Percentiles rank a stretch among this genome's conserved stretches.
These are phyloP conservation scores for Charanyca ferruginea DNA, from an alignment of 2,888 invertebrate species.

Conservation along the genomic window DNA sequence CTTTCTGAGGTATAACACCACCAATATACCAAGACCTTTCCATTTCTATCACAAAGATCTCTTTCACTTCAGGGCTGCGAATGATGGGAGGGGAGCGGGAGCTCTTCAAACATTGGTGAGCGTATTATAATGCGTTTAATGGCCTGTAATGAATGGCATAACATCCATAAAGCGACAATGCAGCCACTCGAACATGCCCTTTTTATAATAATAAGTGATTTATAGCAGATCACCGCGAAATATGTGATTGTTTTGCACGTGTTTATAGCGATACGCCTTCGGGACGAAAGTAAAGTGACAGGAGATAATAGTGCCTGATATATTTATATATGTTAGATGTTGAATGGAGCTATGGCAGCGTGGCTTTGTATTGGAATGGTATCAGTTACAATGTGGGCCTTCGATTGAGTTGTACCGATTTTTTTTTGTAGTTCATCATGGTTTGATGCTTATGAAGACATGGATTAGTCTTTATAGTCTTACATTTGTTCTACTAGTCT, in stretches of 20 bases:
- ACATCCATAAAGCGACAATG: constrained; percentile 91
- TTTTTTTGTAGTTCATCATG: not conserved
- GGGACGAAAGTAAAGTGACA: constrained; percentile 65
- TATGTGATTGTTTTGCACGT: constrained; percentile 87
- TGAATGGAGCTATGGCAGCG: constrained; percentile 60
- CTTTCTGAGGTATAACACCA: constrained; percentile 82
- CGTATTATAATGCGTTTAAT: constrained; percentile 89
- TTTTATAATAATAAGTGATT: constrained; percentile 89
- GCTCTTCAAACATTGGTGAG: constrained; percentile 75
- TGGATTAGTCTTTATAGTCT: not conserved
- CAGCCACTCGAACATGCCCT: constrained; percentile 88
- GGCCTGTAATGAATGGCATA: constrained; percentile 91
- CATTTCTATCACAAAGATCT: constrained; percentile 73
- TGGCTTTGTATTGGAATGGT: constrained; percentile 39
- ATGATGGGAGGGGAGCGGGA: constrained; percentile 50
- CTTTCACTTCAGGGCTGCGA: constrained; percentile 49
- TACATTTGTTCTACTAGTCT: not conserved
- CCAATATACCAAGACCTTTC: constrained; percentile 76
- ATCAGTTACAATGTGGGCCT: constrained; percentile 34
- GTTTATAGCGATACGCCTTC: constrained; percentile 79
- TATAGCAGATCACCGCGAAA: constrained; percentile 84
- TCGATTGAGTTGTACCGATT: constrained; percentile 49
- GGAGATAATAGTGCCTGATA: constrained; percentile 59
- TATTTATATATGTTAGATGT: constrained; percentile 71
- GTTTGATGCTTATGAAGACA: not conserved